Percentiles rank a stretch among this genome's conserved stretches.
Conservation (phyloP, 92 coral and sea anemone species). For the Porites lobata region DNA sequence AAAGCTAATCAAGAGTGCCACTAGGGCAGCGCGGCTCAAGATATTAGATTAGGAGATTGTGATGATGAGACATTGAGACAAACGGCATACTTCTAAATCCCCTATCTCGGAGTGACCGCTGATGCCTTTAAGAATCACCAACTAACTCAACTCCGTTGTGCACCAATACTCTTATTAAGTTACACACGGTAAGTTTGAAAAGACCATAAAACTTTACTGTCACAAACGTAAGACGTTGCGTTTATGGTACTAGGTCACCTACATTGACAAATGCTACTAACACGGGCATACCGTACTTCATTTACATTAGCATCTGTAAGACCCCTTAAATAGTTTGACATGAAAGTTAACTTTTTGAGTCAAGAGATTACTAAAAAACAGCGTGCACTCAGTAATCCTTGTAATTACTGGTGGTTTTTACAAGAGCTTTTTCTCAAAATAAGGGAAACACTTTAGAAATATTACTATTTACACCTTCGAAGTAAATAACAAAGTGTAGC, state of each 20-base stretch:
- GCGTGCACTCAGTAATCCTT: neutral
- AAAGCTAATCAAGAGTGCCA: no score
- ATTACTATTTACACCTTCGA: slow-evolving; percentile 48
- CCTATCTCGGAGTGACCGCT: no score
- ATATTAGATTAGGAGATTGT: no score
- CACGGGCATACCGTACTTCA: neutral
- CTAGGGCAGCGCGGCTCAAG: no score
- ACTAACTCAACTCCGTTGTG: neutral
- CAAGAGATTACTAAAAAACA: neutral
- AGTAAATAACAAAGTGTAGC: slow-evolving; percentile 35
- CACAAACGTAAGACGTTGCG: neutral
- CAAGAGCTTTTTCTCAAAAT: slow-evolving; percentile 23
- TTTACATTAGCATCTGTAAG: neutral
- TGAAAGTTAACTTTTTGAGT: neutral
- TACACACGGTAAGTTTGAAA: slow-evolving; percentile 6
- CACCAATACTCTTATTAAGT: neutral
- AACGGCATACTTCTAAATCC: no score
- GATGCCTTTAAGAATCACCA: no score
- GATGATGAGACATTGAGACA: no score
- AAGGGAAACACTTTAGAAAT: slow-evolving; percentile 14
- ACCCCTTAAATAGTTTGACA: neutral
- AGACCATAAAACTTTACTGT: slow-evolving; percentile 51
- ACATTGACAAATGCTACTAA: neutral
- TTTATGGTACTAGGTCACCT: neutral
- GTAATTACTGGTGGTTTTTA: slow-evolving; percentile 24